Percentiles rank a stretch among this genome's conserved stretches.
These are phyloP conservation scores for Lagodon rhomboides DNA, from an alignment of 2,797 vertebrate genomes.

Conservation along the genomic window DNA sequence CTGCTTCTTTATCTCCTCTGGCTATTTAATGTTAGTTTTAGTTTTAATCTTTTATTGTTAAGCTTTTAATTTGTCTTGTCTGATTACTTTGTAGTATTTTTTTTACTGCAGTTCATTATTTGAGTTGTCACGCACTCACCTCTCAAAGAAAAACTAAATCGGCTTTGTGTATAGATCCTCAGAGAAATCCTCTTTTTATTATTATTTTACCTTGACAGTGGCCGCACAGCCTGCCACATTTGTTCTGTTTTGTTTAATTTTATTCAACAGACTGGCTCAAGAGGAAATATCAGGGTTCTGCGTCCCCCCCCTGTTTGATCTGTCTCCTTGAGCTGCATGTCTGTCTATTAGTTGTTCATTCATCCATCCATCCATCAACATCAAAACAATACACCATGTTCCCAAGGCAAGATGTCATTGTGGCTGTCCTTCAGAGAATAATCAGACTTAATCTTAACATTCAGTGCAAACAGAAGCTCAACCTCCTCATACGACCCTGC, in stretches of 20 bases:
- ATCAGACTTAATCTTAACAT: slow-evolving; percentile 65
- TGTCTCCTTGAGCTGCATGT: slow-evolving; percentile 53
- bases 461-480: slow-evolving; percentile 23
- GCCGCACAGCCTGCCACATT: background rate
- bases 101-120: background rate
- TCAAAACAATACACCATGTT: slow-evolving; percentile 65
- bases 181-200: background rate
- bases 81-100: background rate
- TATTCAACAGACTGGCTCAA: slow-evolving; percentile 26
- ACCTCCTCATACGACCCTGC: background rate
- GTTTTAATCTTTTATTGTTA: slow-evolving; percentile 20
- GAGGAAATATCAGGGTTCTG: slow-evolving; percentile 44
- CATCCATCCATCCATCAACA: slow-evolving; percentile 47
- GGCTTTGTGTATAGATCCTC: slow-evolving; percentile 18
- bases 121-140: background rate
- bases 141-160: slow-evolving; percentile 5
- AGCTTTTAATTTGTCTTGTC: slow-evolving; percentile 12
- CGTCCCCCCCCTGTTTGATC: slow-evolving; percentile 6
- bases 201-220: slow-evolving; percentile 17
- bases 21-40: slow-evolving; percentile 7
- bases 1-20: slow-evolving; percentile 8
- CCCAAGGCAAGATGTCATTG: slow-evolving; percentile 75
- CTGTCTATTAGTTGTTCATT: slow-evolving; percentile 53
- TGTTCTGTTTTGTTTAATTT: slow-evolving; percentile 39
- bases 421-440: slow-evolving; percentile 67